Evolutionary conservation across 2,888 invertebrate genomes (phyloP), one percentile per base, ranked within the genome.

Genomic region (Amblyjoppa fuscipennis): DNA sequence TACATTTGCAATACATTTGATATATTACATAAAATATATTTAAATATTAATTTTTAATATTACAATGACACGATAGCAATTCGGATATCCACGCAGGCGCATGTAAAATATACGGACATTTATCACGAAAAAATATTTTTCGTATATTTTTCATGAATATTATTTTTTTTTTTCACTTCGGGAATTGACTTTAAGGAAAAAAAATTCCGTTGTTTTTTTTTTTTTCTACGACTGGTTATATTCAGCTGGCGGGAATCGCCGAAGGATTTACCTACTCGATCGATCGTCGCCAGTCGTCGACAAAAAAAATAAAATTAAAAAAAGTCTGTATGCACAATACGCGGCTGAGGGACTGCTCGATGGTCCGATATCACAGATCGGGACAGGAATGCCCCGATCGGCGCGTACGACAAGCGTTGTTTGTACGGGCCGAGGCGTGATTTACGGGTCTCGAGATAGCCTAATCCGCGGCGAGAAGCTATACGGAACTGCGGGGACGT

Each of bases 371-470:
- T 61, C 61, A 31, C 61, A 16, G 56, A 56, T 56, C 61, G 1
- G 61, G 28, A 28, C 49, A 66, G 66, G 61, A 61, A 61, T 61
- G 31, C 28, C 61, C 59, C 61, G 61, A 28, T 75, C 64, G 2
- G 41, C 66, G 38, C n/a, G 34, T 20, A 38, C 51, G 59, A 68
- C 87, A 82, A 89, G 87, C 86, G 83, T 89, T 90, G 87, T 90
- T 90, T 91, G 88, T 74, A 87, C 84, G 87, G 87, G 84, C 76
- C 89, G 87, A 74, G 89, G 87, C 88, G 91, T 91, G 92, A 92
- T 92, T 92, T 92, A 90, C 89, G 89, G 87, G 85, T 88, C 74
- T 84, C 38, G 85, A 90, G 91, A 91, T 92, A 92, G 86, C 88
- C 89, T 90, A 90, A 92, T 91, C 91, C 90, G 79, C 86, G 79